Conservation (phyloP, 2,797 vertebrate species). For the Hemitrygon akajei region DNA sequence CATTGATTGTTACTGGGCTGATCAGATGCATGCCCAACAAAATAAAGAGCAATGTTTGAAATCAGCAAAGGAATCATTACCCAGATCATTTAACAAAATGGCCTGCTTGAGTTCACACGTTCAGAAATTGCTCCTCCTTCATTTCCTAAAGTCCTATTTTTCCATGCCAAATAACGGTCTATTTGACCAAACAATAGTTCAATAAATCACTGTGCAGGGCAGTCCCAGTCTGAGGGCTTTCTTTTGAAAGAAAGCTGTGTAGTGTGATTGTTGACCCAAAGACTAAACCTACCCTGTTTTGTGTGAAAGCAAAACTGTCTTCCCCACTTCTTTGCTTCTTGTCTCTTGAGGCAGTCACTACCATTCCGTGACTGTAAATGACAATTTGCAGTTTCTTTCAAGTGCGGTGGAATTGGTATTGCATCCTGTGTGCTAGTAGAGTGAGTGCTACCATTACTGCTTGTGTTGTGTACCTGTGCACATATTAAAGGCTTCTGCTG, state of each 20-base stretch:
- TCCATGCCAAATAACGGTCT: not conserved
- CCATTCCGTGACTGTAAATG: not conserved
- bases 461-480: not conserved
- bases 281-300: not conserved
- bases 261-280: conserved; percentile 18
- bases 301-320: conserved; percentile 16
- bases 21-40: not conserved
- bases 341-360: not conserved
- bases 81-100: conserved; percentile 20
- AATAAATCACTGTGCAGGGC: not conserved
- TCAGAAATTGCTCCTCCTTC: not conserved
- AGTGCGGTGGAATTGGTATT: not conserved
- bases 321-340: not conserved
- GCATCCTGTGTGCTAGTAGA: not conserved
- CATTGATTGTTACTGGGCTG: not conserved
- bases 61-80: not conserved
- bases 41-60: not conserved
- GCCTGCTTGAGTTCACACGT: conserved; percentile 26
- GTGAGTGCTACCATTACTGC: not conserved
- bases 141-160: not conserved
- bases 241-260: not conserved
- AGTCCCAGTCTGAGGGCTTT: not conserved
- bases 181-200: conserved; percentile 25
- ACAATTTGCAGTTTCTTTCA: not conserved
- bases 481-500: not conserved